Percentiles rank a stretch among this genome's conserved stretches.
Conservation (phyloP, 2,113 vertebrate species). For the Pithys albifrons region DNA sequence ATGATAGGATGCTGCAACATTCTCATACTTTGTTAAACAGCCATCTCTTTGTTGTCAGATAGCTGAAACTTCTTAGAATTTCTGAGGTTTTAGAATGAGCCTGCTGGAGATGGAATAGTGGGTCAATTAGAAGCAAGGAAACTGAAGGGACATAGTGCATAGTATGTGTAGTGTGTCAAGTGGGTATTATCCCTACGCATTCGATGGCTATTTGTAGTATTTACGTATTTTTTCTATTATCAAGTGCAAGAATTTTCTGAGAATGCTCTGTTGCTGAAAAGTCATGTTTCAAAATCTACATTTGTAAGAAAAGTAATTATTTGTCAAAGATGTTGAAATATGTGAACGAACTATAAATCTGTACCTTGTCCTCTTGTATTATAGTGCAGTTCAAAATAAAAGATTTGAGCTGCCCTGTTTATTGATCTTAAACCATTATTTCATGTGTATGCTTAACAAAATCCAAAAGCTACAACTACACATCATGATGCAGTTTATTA, state of each 20-base stretch:
- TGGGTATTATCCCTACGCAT: neutral
- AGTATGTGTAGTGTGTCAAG: neutral
- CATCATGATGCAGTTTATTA: neutral
- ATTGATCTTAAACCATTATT: neutral
- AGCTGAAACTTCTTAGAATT: neutral
- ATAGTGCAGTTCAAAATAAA: neutral
- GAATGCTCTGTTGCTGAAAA: neutral
- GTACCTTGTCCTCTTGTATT: neutral
- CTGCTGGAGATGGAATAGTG: neutral
- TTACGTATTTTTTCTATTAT: neutral
- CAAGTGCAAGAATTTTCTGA: neutral
- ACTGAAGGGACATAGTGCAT: neutral
- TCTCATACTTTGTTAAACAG: neutral
- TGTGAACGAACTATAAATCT: neutral
- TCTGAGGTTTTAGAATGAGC: neutral
- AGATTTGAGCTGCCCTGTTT: neutral
- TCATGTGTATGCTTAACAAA: neutral
- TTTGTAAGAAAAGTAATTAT: neutral
- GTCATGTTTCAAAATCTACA: neutral
- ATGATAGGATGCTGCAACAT: neutral
- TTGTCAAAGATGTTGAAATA: neutral
- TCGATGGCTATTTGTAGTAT: neutral
- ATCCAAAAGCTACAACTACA: neutral
- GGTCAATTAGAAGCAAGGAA: neutral
- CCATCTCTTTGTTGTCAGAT: neutral